Percentiles rank a stretch among this genome's conserved stretches.
phyloP scores from a whole-genome alignment of 2,113 vertebrate genomes.

The Semnornis frantzii region DNA sequence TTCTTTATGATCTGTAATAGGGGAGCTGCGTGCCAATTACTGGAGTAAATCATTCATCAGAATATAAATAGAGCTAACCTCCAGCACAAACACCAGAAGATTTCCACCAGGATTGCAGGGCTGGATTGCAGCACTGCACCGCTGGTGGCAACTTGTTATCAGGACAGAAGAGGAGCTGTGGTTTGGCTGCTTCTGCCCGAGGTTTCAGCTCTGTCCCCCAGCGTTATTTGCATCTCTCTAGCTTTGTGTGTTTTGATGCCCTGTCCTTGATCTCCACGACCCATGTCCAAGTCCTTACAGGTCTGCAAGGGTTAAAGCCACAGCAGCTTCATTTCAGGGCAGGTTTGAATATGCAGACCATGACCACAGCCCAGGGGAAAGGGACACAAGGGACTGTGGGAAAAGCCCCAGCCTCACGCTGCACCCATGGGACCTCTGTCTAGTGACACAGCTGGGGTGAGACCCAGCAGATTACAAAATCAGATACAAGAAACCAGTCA shows the following conservation, averaged over 20 bases:
- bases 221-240: neutral
- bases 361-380: neutral
- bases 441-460: neutral
- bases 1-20: slow-evolving; percentile 71
- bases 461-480: neutral
- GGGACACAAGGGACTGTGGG: neutral
- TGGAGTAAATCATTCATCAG: slow-evolving; percentile 72
- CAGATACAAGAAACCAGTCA: neutral
- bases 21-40: slow-evolving; percentile 66
- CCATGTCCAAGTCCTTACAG: neutral
- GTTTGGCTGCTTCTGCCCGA: neutral
- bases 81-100: slow-evolving; percentile 63
- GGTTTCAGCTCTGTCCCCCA: neutral
- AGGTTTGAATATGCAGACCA: neutral
- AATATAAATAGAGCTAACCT: slow-evolving; percentile 71
- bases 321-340: neutral
- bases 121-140: slow-evolving; percentile 26
- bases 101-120: slow-evolving; percentile 41
- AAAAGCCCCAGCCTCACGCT: neutral
- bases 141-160: neutral
- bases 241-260: neutral
- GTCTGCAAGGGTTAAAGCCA: neutral
- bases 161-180: neutral
- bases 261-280: neutral
- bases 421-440: fast-evolving